Conservation (phyloP, 2,888 invertebrate genomes). For the Caprella mutica region DNA sequence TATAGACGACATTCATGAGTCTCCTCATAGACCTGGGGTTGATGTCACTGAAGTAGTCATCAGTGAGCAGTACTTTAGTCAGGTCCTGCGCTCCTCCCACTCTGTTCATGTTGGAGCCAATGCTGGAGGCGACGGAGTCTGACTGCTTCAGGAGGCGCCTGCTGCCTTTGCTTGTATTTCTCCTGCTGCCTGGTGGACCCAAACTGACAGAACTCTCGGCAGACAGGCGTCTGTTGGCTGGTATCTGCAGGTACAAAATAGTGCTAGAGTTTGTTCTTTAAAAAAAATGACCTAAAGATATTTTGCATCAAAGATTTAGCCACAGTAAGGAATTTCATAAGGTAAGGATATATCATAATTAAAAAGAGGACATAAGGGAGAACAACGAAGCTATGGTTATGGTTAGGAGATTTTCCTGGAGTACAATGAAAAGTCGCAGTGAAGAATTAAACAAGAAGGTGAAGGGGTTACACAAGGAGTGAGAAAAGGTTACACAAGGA, state of each 20-base stretch:
- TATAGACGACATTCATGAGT: constrained; percentile 91
- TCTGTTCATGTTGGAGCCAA: constrained; percentile 68
- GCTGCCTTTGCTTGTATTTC: constrained; percentile 22
- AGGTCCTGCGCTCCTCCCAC: constrained; percentile 53
- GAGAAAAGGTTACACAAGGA: too few relatives aligned
- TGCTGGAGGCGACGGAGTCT: constrained; percentile 80
- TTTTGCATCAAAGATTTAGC: too few relatives aligned
- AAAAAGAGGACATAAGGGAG: too few relatives aligned
- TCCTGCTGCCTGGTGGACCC: constrained; percentile 40
- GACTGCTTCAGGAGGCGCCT: constrained; percentile 36
- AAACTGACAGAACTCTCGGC: constrained; percentile 66
- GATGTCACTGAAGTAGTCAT: constrained; percentile 97
- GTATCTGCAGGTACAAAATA: constrained; percentile 12
- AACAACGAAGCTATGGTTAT: too few relatives aligned
- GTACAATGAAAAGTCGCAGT: too few relatives aligned
- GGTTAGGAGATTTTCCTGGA: too few relatives aligned
- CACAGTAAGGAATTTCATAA: too few relatives aligned
- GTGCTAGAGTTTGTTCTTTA: neutral
- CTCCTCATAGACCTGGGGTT: constrained; percentile 94
- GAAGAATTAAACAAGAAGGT: too few relatives aligned
- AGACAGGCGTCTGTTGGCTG: constrained; percentile 51
- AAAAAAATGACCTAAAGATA: neutral
- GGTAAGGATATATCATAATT: too few relatives aligned
- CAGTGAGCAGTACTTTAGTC: constrained; percentile 75
- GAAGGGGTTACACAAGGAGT: too few relatives aligned